A percentile compares a stretch with the other conserved stretches of the same genome.
Evolutionary conservation across 2,888 invertebrate species (phyloP).

Genomic region (Ditula angustiorana): DNA sequence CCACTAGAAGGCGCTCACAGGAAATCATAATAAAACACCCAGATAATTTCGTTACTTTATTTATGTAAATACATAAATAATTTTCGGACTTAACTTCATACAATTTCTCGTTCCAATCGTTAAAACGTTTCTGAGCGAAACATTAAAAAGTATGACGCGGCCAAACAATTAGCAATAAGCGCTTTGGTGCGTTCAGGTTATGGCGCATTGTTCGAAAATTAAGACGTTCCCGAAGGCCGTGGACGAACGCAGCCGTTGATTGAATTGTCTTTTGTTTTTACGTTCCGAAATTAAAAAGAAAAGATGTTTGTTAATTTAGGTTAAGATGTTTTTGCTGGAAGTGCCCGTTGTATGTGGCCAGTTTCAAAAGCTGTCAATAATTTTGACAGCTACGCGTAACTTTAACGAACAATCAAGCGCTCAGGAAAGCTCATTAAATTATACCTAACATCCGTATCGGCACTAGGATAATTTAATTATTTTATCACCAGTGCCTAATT

Average conservation of each 20-base stretch:
- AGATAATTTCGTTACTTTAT: slow-evolving; percentile 40
- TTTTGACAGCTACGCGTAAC: background rate
- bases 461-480: background rate
- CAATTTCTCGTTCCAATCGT: slow-evolving; percentile 29
- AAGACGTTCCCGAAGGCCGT: slow-evolving; percentile 13
- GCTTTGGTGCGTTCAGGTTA: slow-evolving; percentile 14
- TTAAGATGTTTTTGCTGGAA: background rate
- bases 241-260: background rate
- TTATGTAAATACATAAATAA: slow-evolving; percentile 50
- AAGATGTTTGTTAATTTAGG: slow-evolving; percentile 1
- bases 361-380: background rate
- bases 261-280: slow-evolving; percentile 6
- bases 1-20: background rate
- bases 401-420: background rate
- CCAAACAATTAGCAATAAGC: slow-evolving; percentile 12
- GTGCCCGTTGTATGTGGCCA: background rate
- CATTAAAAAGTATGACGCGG: slow-evolving; percentile 6
- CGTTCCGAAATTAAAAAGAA: background rate
- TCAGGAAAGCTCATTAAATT: background rate
- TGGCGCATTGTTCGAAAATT: slow-evolving; percentile 16
- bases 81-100: slow-evolving; percentile 32
- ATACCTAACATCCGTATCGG: background rate
- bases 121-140: slow-evolving; percentile 10
- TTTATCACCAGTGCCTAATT: background rate
- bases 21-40: slow-evolving; percentile 14